Conservation (phyloP, 2,888 invertebrate genomes). For the Hydroisotoma schaefferi region DNA sequence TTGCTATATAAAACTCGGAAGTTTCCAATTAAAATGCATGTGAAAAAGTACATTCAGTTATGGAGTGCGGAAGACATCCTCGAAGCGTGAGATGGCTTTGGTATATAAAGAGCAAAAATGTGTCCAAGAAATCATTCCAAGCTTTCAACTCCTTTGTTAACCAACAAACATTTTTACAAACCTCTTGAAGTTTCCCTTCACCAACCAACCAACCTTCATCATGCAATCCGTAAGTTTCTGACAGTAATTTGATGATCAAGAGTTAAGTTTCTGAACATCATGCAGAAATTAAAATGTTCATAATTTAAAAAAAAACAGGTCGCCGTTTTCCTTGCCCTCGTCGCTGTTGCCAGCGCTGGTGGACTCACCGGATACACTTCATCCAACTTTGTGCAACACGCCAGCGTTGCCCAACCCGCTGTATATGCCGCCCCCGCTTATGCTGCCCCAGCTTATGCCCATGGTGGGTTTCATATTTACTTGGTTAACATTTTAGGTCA, state of each 20-base stretch:
- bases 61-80: too few species aligned
- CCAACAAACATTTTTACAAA: not conserved
- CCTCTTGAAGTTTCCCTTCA: not conserved
- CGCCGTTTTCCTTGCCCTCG: conserved; percentile 10
- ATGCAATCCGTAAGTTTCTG: not conserved
- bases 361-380: not conserved
- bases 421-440: not conserved
- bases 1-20: too few species aligned
- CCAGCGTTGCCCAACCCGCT: conserved; percentile 9
- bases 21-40: too few species aligned
- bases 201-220: not conserved
- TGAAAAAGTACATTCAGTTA: too few species aligned
- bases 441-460: not conserved
- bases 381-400: not conserved
- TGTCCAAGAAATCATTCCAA: not conserved
- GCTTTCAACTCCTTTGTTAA: not conserved
- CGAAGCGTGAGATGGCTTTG: too few species aligned
- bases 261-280: too few species aligned
- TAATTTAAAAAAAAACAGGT: too few species aligned
- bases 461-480: too few species aligned
- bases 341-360: not conserved
- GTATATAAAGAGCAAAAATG: not conserved
- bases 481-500: too few species aligned
- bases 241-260: too few species aligned
- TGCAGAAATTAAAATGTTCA: too few species aligned